Base-by-base conservation (phyloP, 2,113 vertebrate genomes). In the Pampusana beccarii region DNA sequence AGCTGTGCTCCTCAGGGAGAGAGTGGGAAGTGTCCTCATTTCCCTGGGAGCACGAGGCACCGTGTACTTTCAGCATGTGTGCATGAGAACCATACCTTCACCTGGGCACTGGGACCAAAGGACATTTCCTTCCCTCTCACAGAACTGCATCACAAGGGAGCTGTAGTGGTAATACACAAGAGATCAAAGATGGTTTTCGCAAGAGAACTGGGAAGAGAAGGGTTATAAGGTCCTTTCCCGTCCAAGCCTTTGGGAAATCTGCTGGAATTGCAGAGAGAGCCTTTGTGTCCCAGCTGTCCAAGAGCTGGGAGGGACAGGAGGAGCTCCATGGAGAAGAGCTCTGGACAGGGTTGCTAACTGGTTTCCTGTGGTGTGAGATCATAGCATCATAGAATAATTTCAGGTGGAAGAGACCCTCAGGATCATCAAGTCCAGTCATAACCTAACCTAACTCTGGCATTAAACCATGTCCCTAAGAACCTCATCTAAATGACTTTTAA, bases 1-100 rank as follows among this genome's bases (percentile, higher is more conserved):
- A 91, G 93, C 94, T 96, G 91, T 75, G 73, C 78, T 97, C 93
- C 94, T 92, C 61, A 7, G 94, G 91, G 94, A 95, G 56, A 61
- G 84, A 65, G 83, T 85, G 84, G 93, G 95, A 92, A 95, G 57
- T 79, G 84, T 95, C 89, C 94, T 89, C 77, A 69, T 89, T 95
- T 95, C 84, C 86, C 91, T 8, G 3, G 19, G 33, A 93, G 86
- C 78, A 89, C 3, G 53, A 93, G 80, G 77, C 94, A 62, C 51
- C 48, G 82, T 2, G 75, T 24, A 5, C 88, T 84, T 62, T 21
- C 18, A 38, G 60, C 86, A 54, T 7, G 34, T 64, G 92, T 44
- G 58, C 86, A 21, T 46, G 80, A 53, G 69, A 86, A 67, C 51
- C 29, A 5, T 44, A 82, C 91, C 84, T 92, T 81, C 95, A 95